phyloP scores from a whole-genome alignment of 2,888 invertebrate genomes.

The Lycophotia porphyrea region DNA sequence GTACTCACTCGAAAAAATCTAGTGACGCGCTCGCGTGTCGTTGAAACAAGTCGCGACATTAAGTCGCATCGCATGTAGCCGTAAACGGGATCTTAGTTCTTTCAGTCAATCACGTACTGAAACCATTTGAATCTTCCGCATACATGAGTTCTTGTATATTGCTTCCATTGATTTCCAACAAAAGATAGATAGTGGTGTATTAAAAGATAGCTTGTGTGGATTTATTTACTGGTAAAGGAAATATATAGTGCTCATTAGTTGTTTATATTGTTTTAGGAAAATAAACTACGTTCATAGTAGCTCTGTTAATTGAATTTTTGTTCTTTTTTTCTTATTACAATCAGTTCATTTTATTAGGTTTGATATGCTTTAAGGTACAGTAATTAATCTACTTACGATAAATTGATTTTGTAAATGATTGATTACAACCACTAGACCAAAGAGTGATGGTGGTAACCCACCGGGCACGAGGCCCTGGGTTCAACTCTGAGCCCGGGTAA shows the following conservation, averaged over 20 bases:
- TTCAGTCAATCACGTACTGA: conserved; percentile 50
- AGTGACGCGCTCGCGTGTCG: neutral
- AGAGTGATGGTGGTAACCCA: neutral
- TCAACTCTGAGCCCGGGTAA: neutral
- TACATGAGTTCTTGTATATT: conserved; percentile 48
- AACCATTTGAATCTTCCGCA: conserved; percentile 60
- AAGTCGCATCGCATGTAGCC: neutral
- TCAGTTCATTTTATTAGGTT: neutral
- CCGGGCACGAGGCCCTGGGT: neutral
- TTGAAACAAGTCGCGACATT: neutral
- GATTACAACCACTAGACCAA: neutral
- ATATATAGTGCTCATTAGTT: conserved; percentile 25
- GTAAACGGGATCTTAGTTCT: conserved; percentile 5
- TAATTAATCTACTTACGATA: too few relatives aligned
- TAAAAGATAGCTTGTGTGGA: conserved; percentile 37
- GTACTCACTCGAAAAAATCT: neutral
- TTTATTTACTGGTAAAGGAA: conserved; percentile 16
- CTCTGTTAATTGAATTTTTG: neutral
- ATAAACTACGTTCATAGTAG: neutral
- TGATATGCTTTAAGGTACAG: neutral
- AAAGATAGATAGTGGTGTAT: conserved; percentile 39
- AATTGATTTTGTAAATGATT: neutral
- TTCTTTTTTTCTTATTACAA: neutral
- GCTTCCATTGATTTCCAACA: conserved; percentile 43
- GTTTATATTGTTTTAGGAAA: conserved; percentile 6